Conservation (phyloP, 2,888 invertebrate genomes). For the Gibbula magus region DNA sequence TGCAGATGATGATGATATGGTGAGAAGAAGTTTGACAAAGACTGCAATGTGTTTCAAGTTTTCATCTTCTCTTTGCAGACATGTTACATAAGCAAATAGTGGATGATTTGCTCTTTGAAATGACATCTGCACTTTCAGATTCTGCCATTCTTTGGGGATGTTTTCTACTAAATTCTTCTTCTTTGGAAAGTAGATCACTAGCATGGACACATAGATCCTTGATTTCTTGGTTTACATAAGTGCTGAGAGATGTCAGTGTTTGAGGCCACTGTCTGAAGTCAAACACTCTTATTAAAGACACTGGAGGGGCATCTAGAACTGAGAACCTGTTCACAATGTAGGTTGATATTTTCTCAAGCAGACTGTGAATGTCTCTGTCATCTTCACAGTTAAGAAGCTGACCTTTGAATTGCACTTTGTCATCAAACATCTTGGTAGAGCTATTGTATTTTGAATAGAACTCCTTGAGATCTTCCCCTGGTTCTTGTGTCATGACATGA, state of each 20-base stretch:
- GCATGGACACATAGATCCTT: neutral
- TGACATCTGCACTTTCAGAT: conserved; percentile 24
- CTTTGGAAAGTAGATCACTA: neutral
- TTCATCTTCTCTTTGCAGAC: neutral
- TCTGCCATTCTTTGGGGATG: conserved; percentile 29
- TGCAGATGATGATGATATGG: neutral
- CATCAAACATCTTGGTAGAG: conserved; percentile 23
- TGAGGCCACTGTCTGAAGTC: conserved; percentile 25
- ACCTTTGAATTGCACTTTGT: conserved; percentile 26
- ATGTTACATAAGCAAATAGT: neutral
- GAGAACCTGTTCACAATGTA: conserved; percentile 27
- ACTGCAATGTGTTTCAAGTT: neutral
- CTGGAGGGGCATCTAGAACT: neutral
- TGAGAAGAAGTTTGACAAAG: neutral
- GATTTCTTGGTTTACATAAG: conserved; percentile 25
- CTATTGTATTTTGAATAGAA: conserved; percentile 20
- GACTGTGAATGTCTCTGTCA: conserved; percentile 31
- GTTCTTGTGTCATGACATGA: conserved; percentile 32
- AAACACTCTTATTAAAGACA: conserved; percentile 8
- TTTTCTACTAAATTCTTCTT: neutral
- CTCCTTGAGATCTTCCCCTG: conserved; percentile 11
- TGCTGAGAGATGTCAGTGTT: neutral
- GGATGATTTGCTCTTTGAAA: neutral
- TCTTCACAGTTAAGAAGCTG: conserved; percentile 28
- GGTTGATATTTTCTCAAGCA: conserved; percentile 2